Conservation (phyloP, 2,888 invertebrate species). For the Pristionchus arcanus region DNA sequence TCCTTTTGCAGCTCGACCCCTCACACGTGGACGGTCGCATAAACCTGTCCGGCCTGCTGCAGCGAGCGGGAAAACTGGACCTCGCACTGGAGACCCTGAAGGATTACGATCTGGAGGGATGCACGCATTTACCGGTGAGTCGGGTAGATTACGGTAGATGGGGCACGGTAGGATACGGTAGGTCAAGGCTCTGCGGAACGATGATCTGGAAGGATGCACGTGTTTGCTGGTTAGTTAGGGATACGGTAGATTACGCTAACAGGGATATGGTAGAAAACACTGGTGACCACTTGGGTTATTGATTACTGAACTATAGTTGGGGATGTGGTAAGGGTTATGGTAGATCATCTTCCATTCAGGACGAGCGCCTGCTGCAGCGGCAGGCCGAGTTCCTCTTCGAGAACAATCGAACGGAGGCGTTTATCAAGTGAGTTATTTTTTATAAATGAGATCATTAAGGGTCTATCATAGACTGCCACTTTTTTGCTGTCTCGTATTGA, state of each 20-base stretch:
- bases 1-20: conserved; percentile 64
- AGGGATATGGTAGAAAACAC: too few relatives aligned
- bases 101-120: conserved; percentile 73
- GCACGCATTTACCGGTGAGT: conserved; percentile 71
- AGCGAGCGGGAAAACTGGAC: conserved; percentile 71
- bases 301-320: background rate
- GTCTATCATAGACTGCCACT: too few relatives aligned
- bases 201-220: conserved; percentile 59
- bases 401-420: conserved; percentile 67
- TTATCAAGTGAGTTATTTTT: conserved; percentile 62
- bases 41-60: conserved; percentile 72
- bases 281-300: too few relatives aligned
- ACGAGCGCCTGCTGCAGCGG: conserved; percentile 74
- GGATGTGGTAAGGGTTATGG: background rate
- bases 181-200: too few relatives aligned
- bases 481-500: too few relatives aligned
- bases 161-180: background rate
- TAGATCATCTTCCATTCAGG: conserved; percentile 60
- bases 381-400: conserved; percentile 75
- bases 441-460: too few relatives aligned
- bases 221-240: conserved; percentile 66
- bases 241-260: too few relatives aligned
- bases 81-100: conserved; percentile 72
- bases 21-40: conserved; percentile 75
- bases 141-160: background rate